Evolutionary conservation across 2,113 vertebrate genomes (phyloP).

Genomic region (Tapirus terrestris): DNA sequence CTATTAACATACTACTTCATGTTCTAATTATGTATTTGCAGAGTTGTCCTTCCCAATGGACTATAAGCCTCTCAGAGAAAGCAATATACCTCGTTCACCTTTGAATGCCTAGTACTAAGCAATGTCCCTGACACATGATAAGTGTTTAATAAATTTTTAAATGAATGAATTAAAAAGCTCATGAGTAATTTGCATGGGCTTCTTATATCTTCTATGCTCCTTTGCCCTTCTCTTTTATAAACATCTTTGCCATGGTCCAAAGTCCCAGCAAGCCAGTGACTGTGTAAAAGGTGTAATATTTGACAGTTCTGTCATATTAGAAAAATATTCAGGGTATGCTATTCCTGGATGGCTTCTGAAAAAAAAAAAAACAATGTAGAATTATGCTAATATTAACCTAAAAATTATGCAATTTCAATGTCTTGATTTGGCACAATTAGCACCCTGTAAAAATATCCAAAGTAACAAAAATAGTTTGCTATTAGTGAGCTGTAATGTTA

Average conservation of each 20-base stretch:
- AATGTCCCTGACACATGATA: neutral
- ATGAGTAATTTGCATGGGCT: neutral
- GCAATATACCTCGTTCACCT: neutral
- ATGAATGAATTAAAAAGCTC: neutral
- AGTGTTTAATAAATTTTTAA: neutral
- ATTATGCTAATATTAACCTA: constrained; percentile 87
- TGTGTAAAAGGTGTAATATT: constrained; percentile 17
- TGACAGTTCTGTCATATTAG: constrained; percentile 12
- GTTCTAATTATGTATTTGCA: neutral
- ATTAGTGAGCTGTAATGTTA: constrained; percentile 74
- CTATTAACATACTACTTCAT: neutral
- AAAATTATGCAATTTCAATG: constrained; percentile 83
- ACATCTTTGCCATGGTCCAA: neutral
- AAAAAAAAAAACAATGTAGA: constrained; percentile 64
- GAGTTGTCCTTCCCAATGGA: neutral
- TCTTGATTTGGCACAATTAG: constrained; percentile 84
- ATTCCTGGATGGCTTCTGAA: constrained; percentile 66
- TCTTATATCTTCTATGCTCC: neutral
- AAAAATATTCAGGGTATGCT: constrained; percentile 50
- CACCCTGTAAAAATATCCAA: constrained; percentile 80
- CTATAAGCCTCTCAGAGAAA: neutral
- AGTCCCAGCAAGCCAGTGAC: neutral
- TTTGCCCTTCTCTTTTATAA: constrained; percentile 20
- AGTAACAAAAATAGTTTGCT: constrained; percentile 80
- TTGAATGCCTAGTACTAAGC: neutral